Percentiles rank a stretch among this genome's conserved stretches.
phyloP scores from a whole-genome alignment of 1,140 invertebrate species.

The Matsumurasca onukii region DNA sequence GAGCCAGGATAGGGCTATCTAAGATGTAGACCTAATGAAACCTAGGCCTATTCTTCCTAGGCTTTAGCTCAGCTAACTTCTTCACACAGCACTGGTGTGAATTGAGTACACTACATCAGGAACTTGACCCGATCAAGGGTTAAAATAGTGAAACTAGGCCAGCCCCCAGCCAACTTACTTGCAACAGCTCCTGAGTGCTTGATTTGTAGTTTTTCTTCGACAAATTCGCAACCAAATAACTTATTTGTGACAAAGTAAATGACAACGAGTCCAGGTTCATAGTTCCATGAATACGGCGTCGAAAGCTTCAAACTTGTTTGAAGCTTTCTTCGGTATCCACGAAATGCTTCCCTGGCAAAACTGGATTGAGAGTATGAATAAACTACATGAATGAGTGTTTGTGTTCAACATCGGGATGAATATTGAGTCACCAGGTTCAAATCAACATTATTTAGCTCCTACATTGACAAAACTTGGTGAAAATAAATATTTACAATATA shows the following conservation, averaged over 20 bases:
- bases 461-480: constrained; percentile 13
- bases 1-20: too few relatives aligned
- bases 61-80: too few relatives aligned
- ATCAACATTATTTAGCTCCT: constrained; percentile 43
- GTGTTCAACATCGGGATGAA: constrained; percentile 62
- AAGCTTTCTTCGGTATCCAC: constrained; percentile 75
- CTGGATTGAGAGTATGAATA: constrained; percentile 57
- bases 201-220: constrained; percentile 93
- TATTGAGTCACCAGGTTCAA: constrained; percentile 44
- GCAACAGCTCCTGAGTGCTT: constrained; percentile 76
- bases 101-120: too few relatives aligned
- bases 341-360: constrained; percentile 58
- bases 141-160: too few relatives aligned
- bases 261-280: constrained; percentile 98
- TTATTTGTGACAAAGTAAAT: constrained; percentile 97
- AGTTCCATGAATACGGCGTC: constrained; percentile 88
- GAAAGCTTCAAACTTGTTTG: constrained; percentile 81
- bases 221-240: constrained; percentile 93
- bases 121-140: too few relatives aligned
- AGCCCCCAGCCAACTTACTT: constrained; percentile 67
- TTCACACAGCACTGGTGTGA: too few relatives aligned
- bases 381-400: constrained; percentile 61
- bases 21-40: too few relatives aligned
- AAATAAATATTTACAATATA: too few relatives aligned
- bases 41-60: too few relatives aligned